Conservation (phyloP, 2,888 invertebrate genomes). For the Ophion ventricosus region DNA sequence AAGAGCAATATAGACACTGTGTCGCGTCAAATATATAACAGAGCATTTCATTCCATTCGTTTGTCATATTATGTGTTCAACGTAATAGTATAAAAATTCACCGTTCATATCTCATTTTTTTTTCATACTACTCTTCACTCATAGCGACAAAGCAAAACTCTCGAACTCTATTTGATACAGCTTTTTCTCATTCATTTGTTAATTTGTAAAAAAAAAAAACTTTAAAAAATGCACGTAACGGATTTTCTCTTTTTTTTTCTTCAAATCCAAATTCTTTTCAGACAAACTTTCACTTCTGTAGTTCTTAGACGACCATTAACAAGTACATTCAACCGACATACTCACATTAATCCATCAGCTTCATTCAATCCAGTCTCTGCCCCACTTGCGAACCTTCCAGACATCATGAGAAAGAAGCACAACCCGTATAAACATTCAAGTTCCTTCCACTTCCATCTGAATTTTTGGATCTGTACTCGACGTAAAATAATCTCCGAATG, state of each 20-base stretch:
- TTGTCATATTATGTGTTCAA: conserved; percentile 43
- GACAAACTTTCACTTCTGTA: conserved; percentile 73
- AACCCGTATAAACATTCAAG: conserved; percentile 64
- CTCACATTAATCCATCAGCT: conserved; percentile 75
- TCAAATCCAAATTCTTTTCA: conserved; percentile 51
- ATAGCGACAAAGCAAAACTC: conserved; percentile 65
- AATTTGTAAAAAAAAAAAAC: neutral
- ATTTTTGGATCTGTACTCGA: conserved; percentile 10
- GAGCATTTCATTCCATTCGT: conserved; percentile 36
- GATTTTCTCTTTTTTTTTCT: conserved; percentile 54
- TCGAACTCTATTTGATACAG: conserved; percentile 61
- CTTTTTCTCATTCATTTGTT: conserved; percentile 46
- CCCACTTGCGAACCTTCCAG: conserved; percentile 68
- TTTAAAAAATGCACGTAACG: conserved; percentile 36
- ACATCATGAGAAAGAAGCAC: conserved; percentile 67
- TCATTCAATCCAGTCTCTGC: conserved; percentile 77
- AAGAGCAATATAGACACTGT: conserved; percentile 33
- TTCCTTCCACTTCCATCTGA: conserved; percentile 57
- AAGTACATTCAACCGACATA: conserved; percentile 80
- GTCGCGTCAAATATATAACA: conserved; percentile 47
- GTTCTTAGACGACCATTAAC: conserved; percentile 81
- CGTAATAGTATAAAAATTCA: conserved; percentile 67
- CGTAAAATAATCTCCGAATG: conserved; percentile 2
- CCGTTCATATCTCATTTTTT: conserved; percentile 55
- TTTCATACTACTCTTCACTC: conserved; percentile 46